Percentiles rank a stretch among this genome's conserved stretches.
Conservation (phyloP, 92 coral and sea anemone species). For the Isaurus tuberculatus region DNA sequence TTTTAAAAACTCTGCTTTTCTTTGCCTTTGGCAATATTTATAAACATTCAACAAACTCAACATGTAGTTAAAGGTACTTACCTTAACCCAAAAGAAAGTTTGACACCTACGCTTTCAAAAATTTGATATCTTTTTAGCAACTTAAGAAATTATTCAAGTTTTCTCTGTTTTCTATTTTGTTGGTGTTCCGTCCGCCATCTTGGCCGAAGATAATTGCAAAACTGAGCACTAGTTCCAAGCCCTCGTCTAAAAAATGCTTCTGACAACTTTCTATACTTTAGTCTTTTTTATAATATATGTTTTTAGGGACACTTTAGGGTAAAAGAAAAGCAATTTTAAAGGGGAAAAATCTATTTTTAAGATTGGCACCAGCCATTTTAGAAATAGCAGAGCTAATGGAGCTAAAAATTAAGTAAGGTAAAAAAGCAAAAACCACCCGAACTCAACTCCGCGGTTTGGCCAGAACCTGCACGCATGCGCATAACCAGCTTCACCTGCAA, state of each 20-base stretch:
- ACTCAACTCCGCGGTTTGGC: too few relatives aligned
- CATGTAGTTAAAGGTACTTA: too few relatives aligned
- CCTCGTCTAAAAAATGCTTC: neutral
- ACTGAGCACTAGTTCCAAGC: constrained; percentile 32
- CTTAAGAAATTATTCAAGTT: neutral
- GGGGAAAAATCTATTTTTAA: too few relatives aligned
- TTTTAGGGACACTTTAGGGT: too few relatives aligned
- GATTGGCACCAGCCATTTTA: too few relatives aligned
- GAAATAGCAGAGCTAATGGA: too few relatives aligned
- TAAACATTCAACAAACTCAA: neutral
- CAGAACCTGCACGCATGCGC: too few relatives aligned
- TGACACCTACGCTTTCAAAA: neutral
- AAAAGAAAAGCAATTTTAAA: too few relatives aligned
- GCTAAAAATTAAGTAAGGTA: too few relatives aligned
- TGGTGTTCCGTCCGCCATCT: constrained; percentile 14
- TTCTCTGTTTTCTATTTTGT: neutral
- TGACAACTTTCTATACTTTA: neutral
- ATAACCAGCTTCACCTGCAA: too few relatives aligned
- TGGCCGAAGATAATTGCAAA: constrained; percentile 14
- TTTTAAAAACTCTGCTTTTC: neutral
- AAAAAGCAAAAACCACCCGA: too few relatives aligned
- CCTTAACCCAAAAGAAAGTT: neutral
- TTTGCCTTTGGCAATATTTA: neutral
- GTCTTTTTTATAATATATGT: neutral
- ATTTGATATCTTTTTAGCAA: neutral